Conservation (phyloP, 2,113 vertebrate genomes). For the Delphinus delphis region DNA sequence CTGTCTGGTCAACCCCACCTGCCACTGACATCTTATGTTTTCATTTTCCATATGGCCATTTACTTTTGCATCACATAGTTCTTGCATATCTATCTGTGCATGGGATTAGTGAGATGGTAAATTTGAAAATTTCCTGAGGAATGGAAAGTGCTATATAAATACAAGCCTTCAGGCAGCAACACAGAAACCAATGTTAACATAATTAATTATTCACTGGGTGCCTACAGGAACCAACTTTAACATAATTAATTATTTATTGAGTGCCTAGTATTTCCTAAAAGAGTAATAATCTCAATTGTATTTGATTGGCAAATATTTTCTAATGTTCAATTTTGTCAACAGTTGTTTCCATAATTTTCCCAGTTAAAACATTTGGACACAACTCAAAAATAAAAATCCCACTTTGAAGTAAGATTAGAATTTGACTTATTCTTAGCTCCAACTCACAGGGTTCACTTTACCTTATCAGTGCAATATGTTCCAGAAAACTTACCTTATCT, state of each 20-base stretch:
- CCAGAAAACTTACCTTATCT: slow-evolving; percentile 73
- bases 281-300: background rate
- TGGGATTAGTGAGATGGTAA: background rate
- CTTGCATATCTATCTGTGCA: background rate
- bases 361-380: background rate
- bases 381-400: slow-evolving; percentile 1
- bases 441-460: background rate
- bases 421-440: slow-evolving; percentile 6
- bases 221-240: slow-evolving; percentile 2
- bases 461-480: background rate
- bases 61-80: background rate
- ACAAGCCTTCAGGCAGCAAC: background rate
- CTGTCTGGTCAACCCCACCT: background rate
- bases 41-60: background rate
- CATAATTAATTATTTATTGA: background rate
- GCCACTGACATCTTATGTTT: background rate
- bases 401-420: slow-evolving; percentile 34
- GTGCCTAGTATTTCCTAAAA: background rate
- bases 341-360: background rate
- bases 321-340: background rate
- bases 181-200: background rate
- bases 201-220: background rate
- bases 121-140: slow-evolving; percentile 13
- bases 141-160: background rate
- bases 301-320: slow-evolving; percentile 39